phyloP scores from a whole-genome alignment of 2,888 invertebrate species.

The Agrotis ipsilon region DNA sequence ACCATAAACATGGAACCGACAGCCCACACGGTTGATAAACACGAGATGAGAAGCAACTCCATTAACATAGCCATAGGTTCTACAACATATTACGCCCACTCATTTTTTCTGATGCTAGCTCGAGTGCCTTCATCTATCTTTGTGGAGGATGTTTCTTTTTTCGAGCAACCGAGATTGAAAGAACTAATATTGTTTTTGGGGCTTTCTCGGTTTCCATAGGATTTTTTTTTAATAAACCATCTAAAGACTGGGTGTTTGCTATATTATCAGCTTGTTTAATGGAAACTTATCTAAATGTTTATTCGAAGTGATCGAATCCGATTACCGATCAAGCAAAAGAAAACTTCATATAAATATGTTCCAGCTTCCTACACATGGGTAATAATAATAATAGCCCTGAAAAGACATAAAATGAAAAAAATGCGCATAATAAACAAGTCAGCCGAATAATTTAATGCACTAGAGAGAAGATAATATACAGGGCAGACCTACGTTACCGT shows the following conservation, averaged over 20 bases:
- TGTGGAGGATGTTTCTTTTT: background rate
- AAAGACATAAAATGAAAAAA: background rate
- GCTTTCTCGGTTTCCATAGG: background rate
- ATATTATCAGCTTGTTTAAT: background rate
- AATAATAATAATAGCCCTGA: background rate
- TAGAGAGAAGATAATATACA: slow-evolving; percentile 29
- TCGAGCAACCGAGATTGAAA: background rate
- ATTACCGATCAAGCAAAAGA: background rate
- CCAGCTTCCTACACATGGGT: background rate
- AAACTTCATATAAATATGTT: background rate
- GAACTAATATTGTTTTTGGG: background rate
- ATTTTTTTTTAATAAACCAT: too few species aligned
- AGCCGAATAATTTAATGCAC: slow-evolving; percentile 34
- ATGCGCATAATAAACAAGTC: slow-evolving; percentile 20
- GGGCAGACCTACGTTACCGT: slow-evolving; percentile 20
- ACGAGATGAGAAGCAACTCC: slow-evolving; percentile 23
- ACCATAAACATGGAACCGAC: slow-evolving; percentile 36
- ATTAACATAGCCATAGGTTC: slow-evolving; percentile 27
- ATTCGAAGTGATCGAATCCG: background rate
- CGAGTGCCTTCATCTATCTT: background rate
- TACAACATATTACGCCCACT: slow-evolving; percentile 39
- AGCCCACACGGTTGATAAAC: slow-evolving; percentile 37
- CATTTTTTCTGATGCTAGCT: slow-evolving; percentile 4
- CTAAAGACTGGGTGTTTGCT: background rate
- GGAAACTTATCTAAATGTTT: background rate